These are phyloP conservation scores for Lapara coniferarum DNA, from an alignment of 2,888 invertebrate genomes.

Conservation along the genomic window DNA sequence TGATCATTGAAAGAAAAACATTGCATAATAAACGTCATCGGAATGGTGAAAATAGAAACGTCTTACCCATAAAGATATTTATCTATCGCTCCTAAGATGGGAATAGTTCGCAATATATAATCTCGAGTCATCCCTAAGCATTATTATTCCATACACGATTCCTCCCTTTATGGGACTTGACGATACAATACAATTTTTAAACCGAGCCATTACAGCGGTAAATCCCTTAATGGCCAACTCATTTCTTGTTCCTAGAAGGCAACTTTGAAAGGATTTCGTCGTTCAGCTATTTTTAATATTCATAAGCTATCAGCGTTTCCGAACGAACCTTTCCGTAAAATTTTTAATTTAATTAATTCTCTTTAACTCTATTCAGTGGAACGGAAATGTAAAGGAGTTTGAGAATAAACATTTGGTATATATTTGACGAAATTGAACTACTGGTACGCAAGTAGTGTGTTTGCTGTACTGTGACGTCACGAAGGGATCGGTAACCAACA, in stretches of 20 bases:
- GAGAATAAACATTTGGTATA: neutral
- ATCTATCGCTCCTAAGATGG: neutral
- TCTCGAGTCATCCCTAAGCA: neutral
- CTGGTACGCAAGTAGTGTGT: neutral
- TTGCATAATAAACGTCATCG: neutral
- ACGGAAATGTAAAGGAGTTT: neutral
- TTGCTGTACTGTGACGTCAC: neutral
- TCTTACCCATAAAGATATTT: slow-evolving; percentile 8
- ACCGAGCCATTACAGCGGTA: neutral
- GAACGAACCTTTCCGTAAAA: neutral
- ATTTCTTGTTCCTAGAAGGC: neutral
- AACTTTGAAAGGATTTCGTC: slow-evolving; percentile 7
- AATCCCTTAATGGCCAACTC: neutral
- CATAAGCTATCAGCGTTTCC: neutral
- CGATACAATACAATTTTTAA: neutral
- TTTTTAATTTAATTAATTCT: neutral
- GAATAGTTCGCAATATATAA: neutral
- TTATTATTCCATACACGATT: neutral
- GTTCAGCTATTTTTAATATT: slow-evolving; percentile 6
- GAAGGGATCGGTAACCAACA: neutral
- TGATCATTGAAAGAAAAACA: too few relatives aligned
- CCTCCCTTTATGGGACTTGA: slow-evolving; percentile 6
- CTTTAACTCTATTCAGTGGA: neutral
- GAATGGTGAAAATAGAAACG: neutral
- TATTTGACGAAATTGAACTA: neutral